Evolutionary conservation across 2,113 vertebrate genomes (phyloP).

Genomic region (Bubo scandiacus): DNA sequence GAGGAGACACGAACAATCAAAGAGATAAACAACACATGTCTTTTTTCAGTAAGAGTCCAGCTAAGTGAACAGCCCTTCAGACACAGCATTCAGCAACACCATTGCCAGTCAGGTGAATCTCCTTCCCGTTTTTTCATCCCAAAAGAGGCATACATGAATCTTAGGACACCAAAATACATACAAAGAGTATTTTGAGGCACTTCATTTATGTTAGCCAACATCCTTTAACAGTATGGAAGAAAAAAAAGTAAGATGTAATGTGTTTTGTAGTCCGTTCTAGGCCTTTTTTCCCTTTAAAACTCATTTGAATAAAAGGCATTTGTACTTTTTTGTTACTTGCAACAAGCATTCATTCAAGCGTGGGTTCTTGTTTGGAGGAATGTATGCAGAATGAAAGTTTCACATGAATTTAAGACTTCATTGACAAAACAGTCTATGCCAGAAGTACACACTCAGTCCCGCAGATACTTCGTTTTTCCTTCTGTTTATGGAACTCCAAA

Average conservation of each 20-base stretch:
- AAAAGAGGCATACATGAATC: not conserved
- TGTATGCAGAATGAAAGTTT: not conserved
- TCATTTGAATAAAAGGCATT: constrained; percentile 1
- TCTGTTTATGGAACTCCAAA: not conserved
- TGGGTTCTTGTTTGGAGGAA: constrained; percentile 52
- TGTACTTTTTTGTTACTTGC: not conserved
- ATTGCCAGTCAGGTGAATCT: not conserved
- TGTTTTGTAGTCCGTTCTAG: not conserved
- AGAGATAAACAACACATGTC: not conserved
- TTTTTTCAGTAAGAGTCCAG: not conserved
- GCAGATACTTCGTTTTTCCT: not conserved
- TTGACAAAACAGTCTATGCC: constrained; percentile 1
- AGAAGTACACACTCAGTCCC: not conserved
- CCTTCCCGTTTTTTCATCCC: not conserved
- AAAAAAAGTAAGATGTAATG: not conserved
- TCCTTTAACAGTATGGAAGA: not conserved
- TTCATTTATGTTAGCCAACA: not conserved
- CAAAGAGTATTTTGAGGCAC: not conserved
- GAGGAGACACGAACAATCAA: not conserved
- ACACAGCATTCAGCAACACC: not conserved
- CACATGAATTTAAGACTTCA: constrained; percentile 22
- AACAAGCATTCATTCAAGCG: constrained; percentile 10
- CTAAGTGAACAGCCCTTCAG: not conserved
- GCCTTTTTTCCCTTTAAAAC: not conserved
- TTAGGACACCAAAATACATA: not conserved